Base-by-base conservation (phyloP, 1,140 invertebrate species). In the Pseudomyrmex gracilis region DNA sequence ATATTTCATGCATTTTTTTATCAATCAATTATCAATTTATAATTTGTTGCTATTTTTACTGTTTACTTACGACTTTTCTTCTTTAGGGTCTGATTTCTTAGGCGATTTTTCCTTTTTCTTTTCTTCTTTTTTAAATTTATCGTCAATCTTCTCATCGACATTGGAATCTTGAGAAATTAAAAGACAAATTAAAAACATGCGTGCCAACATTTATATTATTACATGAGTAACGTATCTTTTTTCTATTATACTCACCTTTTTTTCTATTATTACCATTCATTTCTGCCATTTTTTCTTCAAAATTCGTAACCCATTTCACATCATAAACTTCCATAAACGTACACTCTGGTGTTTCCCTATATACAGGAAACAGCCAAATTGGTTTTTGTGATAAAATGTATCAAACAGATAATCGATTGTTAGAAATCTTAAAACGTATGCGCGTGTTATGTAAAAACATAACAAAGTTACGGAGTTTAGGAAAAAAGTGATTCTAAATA, bases 311-410 rank as follows among this genome's bases (percentile, higher is more conserved):
- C 94, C 93, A 94, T 92, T 92, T 90, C 86, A 94, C 91, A 93
- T 94, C 94, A 82, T 94, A 94, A 93, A 93, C 91, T 85, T 94
- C 94, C 93, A 94, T 94, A 91, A 94, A 94, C 20, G 93, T 94
- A 92, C 93, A 92, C 63, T 94, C 94, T 60, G 92, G 89, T 74
- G 93, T 94, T 94, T 94, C 94, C 90, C 94, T 94, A 89, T 86
- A 93, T 87, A 90, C 90, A 92, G 90, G 90, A 93, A 93, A 93
- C 90, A 93, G 84, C 89, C 91, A 91, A 58, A 86, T 91, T 92
- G 87, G 91, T 91, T 90, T 87, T 76, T 82, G 73, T 60, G 74
- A 57, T 64, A 86, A 84, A 73, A 60, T 61, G 34, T 22, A 51
- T 78, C 15, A 51, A 24, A n/a, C 7, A 45, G 20, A 57, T 7